Conservation (phyloP, 2,797 vertebrate genomes). For the Cryptoblepharus egeriae region DNA sequence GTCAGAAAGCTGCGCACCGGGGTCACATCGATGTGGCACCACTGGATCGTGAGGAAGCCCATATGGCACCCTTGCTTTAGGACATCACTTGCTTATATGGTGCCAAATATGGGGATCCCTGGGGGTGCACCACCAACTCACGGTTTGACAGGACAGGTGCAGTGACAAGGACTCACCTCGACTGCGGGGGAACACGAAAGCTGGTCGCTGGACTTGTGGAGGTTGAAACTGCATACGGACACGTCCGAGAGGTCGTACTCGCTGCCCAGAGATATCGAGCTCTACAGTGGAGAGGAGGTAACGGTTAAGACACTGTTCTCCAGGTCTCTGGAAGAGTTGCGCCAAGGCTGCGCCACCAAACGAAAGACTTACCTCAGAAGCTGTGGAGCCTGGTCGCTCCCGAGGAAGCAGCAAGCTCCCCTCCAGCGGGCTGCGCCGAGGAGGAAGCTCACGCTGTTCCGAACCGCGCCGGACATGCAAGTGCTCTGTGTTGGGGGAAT, state of each 20-base stretch:
- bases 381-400: conserved; percentile 87
- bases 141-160: too few relatives aligned
- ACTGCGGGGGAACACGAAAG: conserved; percentile 74
- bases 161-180: conserved; percentile 70
- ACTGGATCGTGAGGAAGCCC: too few relatives aligned
- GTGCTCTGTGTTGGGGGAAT: conserved; percentile 20
- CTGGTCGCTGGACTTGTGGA: conserved; percentile 82
- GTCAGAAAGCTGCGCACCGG: too few relatives aligned
- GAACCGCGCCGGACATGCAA: conserved; percentile 53
- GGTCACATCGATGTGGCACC: too few relatives aligned
- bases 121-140: too few relatives aligned
- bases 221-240: conserved; percentile 75
- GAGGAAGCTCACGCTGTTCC: conserved; percentile 76
- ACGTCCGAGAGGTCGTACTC: conserved; percentile 86
- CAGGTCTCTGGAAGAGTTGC: too few relatives aligned
- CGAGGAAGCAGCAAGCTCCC: conserved; percentile 80
- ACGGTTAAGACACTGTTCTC: background rate
- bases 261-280: conserved; percentile 89
- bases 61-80: too few relatives aligned
- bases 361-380: conserved; percentile 85
- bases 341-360: too few relatives aligned
- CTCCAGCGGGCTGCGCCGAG: conserved; percentile 81
- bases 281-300: conserved; percentile 70
- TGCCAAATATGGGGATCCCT: too few relatives aligned
- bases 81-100: too few relatives aligned